Evolutionary conservation across 2,888 invertebrate species (phyloP).

Genomic region (Oasisia sp.): DNA sequence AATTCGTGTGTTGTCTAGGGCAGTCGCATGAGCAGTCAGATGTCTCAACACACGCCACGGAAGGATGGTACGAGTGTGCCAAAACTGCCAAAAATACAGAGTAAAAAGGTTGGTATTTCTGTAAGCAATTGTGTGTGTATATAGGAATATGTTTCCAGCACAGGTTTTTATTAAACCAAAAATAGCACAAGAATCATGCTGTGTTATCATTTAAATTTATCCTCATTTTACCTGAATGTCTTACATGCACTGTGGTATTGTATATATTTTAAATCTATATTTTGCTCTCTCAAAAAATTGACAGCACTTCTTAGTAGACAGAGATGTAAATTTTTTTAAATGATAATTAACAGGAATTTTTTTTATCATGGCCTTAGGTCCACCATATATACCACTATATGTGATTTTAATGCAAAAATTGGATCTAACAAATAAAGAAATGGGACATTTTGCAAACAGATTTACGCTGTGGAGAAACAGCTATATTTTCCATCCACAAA

Average conservation of each 20-base stretch:
- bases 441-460: too few species aligned
- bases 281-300: too few species aligned
- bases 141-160: neutral
- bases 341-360: too few species aligned
- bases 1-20: neutral
- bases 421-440: too few species aligned
- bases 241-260: neutral
- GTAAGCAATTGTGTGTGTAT: neutral
- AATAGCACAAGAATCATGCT: slow-evolving; percentile 17
- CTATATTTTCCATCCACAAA: too few species aligned
- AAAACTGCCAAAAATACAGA: slow-evolving; percentile 3
- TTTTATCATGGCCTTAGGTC: too few species aligned
- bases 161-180: neutral
- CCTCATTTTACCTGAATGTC: slow-evolving; percentile 7
- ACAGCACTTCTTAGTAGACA: too few species aligned
- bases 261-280: too few species aligned
- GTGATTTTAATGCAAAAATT: too few species aligned
- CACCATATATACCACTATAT: too few species aligned
- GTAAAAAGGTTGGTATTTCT: slow-evolving; percentile 3
- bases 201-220: slow-evolving; percentile 20
- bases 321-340: too few species aligned
- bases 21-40: slow-evolving; percentile 1
- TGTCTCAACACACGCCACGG: neutral
- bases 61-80: neutral
- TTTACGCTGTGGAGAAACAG: too few species aligned